These are phyloP conservation scores for Xiphophorus birchmanni DNA, from an alignment of 2,797 vertebrate genomes.

Conservation along the genomic window DNA sequence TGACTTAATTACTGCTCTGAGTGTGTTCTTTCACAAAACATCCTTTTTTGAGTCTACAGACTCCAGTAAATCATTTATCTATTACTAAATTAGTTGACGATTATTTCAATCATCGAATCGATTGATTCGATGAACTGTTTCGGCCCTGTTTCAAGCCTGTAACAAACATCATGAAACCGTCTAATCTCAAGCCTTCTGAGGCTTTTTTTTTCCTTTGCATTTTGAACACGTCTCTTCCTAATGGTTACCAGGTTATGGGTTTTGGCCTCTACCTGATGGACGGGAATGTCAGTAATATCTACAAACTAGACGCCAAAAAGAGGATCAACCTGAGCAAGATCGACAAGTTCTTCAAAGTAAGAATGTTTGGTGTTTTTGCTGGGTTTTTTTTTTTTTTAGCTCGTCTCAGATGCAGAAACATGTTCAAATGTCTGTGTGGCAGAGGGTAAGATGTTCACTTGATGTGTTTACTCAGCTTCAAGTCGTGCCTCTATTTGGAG, in stretches of 20 bases:
- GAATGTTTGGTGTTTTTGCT: conserved; percentile 3
- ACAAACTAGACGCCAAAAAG: conserved; percentile 98
- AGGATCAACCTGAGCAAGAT: conserved; percentile 98
- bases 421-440: not conserved
- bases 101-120: no score
- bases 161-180: not conserved
- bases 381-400: not conserved
- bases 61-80: no score
- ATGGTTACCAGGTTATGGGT: conserved; percentile 91
- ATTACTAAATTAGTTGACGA: no score
- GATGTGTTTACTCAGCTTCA: conserved; percentile 83
- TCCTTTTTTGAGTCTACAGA: no score
- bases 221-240: conserved; percentile 23
- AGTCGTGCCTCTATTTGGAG: conserved; percentile 96
- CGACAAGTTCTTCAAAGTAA: conserved; percentile 95
- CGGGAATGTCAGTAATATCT: conserved; percentile 95
- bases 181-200: not conserved
- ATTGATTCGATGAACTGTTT: not conserved
- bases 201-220: not conserved
- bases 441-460: not conserved
- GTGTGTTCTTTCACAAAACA: no score
- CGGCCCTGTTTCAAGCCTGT: not conserved
- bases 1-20: no score
- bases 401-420: conserved; percentile 1
- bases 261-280: conserved; percentile 98